These are phyloP conservation scores for Batillaria attramentaria DNA, from an alignment of 1,140 invertebrate genomes.

Conservation along the genomic window DNA sequence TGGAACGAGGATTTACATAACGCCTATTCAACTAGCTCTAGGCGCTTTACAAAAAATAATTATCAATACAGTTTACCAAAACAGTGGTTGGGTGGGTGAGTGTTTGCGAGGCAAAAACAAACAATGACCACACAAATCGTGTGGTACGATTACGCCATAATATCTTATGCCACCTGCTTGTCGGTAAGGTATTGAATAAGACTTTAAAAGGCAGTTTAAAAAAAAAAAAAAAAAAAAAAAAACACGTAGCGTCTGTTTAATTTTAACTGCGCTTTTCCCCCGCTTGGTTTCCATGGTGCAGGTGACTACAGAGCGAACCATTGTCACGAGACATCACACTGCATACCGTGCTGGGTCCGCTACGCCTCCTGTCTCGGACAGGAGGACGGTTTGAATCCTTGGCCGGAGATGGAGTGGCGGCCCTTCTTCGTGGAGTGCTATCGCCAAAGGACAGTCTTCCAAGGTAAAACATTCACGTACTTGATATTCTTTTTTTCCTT, in stretches of 20 bases:
- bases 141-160: no score
- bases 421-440: constrained; percentile 54
- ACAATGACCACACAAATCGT: no score
- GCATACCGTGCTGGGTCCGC: constrained; percentile 48
- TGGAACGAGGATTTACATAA: no score
- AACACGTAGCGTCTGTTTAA: not conserved
- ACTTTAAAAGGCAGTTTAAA: not conserved
- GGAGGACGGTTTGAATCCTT: constrained; percentile 48
- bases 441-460: constrained; percentile 48
- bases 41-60: no score
- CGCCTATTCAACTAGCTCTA: no score
- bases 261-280: not conserved
- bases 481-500: not conserved
- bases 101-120: no score
- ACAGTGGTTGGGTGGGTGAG: no score
- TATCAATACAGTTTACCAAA: no score
- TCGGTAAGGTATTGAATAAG: no score
- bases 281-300: constrained; percentile 13
- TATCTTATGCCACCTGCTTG: no score
- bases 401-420: constrained; percentile 49
- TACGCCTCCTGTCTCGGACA: constrained; percentile 49
- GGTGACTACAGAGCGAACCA: constrained; percentile 53
- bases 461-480: no score
- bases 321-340: constrained; percentile 52
- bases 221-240: no score